phyloP scores from a whole-genome alignment of 2,113 vertebrate species.

The Mirounga angustirostris region DNA sequence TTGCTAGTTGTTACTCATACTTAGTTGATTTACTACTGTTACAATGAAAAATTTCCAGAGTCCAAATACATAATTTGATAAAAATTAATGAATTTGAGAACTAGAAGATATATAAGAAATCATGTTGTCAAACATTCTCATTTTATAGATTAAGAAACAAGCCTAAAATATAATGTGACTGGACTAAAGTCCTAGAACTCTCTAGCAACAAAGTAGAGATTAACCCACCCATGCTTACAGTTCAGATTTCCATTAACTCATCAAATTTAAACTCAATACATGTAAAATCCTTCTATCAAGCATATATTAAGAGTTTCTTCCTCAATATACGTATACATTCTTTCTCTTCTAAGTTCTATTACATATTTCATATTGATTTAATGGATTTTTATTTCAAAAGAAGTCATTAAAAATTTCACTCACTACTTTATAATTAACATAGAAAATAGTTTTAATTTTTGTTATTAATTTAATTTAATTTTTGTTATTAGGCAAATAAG shows the following conservation, averaged over 20 bases:
- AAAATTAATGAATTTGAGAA: not conserved
- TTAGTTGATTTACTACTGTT: constrained; percentile 54
- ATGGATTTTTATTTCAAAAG: constrained; percentile 8
- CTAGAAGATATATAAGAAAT: not conserved
- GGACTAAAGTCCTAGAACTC: not conserved
- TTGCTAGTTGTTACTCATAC: constrained; percentile 34
- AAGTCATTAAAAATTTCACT: not conserved
- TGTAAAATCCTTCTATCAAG: not conserved
- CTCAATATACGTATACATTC: not conserved
- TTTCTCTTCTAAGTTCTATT: not conserved
- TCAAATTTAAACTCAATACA: not conserved
- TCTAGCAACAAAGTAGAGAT: not conserved
- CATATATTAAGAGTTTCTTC: not conserved
- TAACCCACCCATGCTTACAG: no score
- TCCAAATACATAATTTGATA: constrained; percentile 40
- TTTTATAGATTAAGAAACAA: constrained; percentile 21
- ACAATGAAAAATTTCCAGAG: not conserved
- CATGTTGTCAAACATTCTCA: not conserved
- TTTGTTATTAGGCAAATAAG: not conserved
- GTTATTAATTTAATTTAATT: not conserved
- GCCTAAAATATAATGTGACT: not conserved
- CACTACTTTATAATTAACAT: not conserved
- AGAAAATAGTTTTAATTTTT: not conserved
- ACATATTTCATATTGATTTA: not conserved
- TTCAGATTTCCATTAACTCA: not conserved